A percentile compares a stretch with the other conserved stretches of the same genome.
phyloP scores from a whole-genome alignment of 1,140 invertebrate species.

The Drosophila athabasca region DNA sequence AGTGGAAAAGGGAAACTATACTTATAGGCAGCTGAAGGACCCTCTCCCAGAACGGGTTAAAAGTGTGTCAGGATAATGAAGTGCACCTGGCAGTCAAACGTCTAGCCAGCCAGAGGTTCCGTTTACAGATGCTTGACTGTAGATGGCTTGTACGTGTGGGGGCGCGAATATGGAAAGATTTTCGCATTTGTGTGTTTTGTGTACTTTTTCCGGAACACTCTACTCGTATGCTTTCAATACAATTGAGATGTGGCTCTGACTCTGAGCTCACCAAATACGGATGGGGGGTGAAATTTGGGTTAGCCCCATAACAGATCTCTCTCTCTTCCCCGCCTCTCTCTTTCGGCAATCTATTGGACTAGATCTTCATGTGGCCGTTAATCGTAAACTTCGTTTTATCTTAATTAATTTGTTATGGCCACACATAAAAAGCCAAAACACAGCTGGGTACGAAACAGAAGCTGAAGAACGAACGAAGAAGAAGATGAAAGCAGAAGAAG shows the following conservation, averaged over 20 bases:
- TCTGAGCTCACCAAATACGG: constrained; percentile 21
- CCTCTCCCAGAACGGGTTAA: no score
- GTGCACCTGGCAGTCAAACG: no score
- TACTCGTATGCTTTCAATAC: constrained; percentile 6
- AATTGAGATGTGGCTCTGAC: background rate
- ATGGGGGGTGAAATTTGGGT: constrained; percentile 21
- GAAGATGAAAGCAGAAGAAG: no score
- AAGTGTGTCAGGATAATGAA: no score
- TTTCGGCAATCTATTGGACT: constrained; percentile 1
- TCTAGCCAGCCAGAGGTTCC: no score
- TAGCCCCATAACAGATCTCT: constrained; percentile 5
- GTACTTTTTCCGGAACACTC: background rate
- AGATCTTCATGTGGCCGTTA: constrained; percentile 6
- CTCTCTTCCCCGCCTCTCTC: background rate
- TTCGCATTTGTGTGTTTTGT: background rate
- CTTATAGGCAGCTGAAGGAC: no score
- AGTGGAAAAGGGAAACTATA: no score
- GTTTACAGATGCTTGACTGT: no score
- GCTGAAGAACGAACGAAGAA: no score
- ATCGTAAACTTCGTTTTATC: constrained; percentile 34
- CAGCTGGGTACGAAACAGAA: constrained; percentile 6
- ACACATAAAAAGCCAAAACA: constrained; percentile 16
- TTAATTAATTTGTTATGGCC: constrained; percentile 56
- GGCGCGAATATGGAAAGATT: background rate
- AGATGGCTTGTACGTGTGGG: no score